Evolutionary conservation across 2,797 vertebrate genomes (phyloP).

Genomic region (Manis javanica): DNA sequence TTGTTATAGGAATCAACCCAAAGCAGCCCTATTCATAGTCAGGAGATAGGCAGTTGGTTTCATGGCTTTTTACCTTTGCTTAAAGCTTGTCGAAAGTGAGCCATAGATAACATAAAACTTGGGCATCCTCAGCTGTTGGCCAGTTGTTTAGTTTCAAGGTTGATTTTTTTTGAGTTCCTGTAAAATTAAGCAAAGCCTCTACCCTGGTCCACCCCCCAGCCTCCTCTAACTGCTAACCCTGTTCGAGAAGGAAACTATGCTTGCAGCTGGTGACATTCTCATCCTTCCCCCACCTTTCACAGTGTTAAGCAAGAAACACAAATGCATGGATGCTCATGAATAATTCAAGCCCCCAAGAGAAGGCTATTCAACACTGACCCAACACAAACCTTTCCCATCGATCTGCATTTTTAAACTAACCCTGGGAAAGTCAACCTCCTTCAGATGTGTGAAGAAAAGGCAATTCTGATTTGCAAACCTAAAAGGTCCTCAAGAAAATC

Average conservation of each 20-base stretch:
- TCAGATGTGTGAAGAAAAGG: slow-evolving; percentile 72
- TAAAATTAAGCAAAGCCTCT: slow-evolving; percentile 46
- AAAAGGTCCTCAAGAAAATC: slow-evolving; percentile 84
- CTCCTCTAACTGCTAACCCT: background rate
- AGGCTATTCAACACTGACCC: slow-evolving; percentile 84
- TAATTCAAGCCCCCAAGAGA: slow-evolving; percentile 84
- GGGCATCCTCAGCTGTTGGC: background rate
- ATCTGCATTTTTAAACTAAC: slow-evolving; percentile 83
- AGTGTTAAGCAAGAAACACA: slow-evolving; percentile 71
- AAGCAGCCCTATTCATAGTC: background rate
- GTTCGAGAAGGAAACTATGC: slow-evolving; percentile 41
- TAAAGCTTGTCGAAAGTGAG: slow-evolving; percentile 1
- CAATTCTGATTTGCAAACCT: slow-evolving; percentile 85
- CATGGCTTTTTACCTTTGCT: background rate
- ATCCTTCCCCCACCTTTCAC: slow-evolving; percentile 8
- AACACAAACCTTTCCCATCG: slow-evolving; percentile 80
- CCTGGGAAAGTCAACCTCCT: slow-evolving; percentile 68
- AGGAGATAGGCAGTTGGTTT: background rate
- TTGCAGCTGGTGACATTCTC: slow-evolving; percentile 55
- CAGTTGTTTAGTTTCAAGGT: slow-evolving; percentile 46
- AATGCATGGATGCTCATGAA: slow-evolving; percentile 82
- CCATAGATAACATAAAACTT: background rate
- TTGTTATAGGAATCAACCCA: background rate
- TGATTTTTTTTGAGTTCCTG: slow-evolving; percentile 62
- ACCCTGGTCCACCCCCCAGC: background rate